phyloP scores from a whole-genome alignment of 2,797 vertebrate genomes.

The Schizopygopsis malacanthus region DNA sequence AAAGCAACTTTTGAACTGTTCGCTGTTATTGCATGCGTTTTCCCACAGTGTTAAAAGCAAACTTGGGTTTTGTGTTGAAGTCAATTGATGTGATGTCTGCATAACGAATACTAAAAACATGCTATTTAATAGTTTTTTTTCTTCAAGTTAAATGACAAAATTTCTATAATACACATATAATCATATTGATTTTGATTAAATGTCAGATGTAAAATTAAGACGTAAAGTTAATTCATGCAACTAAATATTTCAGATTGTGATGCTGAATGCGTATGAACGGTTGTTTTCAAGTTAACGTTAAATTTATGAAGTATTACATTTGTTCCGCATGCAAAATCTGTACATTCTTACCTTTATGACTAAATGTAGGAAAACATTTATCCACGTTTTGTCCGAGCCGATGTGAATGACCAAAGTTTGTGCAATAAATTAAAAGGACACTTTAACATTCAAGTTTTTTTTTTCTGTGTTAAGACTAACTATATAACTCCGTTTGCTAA shows the following conservation, averaged over 20 bases:
- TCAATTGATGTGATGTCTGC: not conserved
- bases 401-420: conserved; percentile 48
- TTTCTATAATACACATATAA: not conserved
- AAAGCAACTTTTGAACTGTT: not conserved
- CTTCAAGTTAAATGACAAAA: not conserved
- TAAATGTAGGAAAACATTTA: conserved; percentile 18
- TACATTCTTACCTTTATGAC: conserved; percentile 45
- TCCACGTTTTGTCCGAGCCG: conserved; percentile 27
- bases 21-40: not conserved
- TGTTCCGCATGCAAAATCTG: not conserved
- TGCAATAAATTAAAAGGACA: not conserved
- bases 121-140: not conserved
- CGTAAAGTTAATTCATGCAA: not conserved
- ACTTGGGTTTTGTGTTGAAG: not conserved
- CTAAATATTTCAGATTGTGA: not conserved
- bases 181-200: not conserved
- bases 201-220: not conserved
- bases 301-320: not conserved
- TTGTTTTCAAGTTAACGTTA: not conserved
- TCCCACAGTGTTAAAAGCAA: not conserved
- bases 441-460: too few species aligned
- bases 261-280: not conserved
- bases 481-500: not conserved
- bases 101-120: not conserved
- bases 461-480: not conserved